phyloP scores from a whole-genome alignment of 2,888 invertebrate species.

The Nineta flava region DNA sequence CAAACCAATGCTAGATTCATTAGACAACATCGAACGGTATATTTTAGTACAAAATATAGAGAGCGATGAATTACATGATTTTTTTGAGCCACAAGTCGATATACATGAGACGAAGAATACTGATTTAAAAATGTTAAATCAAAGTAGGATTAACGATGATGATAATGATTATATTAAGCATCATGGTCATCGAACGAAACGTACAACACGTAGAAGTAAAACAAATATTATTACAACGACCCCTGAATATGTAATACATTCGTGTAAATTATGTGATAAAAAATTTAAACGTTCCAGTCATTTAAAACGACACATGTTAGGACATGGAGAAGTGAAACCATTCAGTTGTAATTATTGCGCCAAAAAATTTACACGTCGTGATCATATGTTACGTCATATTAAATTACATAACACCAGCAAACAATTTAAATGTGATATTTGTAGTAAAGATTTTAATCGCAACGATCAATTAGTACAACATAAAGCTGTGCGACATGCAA shows the following conservation, averaged over 20 bases:
- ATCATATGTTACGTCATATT: conserved; percentile 25
- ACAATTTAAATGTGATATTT: conserved; percentile 30
- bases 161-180: background rate
- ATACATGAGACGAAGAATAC: background rate
- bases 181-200: background rate
- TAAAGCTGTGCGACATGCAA: conserved; percentile 27
- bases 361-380: conserved; percentile 25
- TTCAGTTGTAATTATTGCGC: conserved; percentile 27
- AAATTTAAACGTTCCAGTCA: conserved; percentile 30
- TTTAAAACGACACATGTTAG: conserved; percentile 29
- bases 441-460: conserved; percentile 31
- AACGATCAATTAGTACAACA: conserved; percentile 33
- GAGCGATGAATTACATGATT: background rate
- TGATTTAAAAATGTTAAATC: background rate
- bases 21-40: conserved; percentile 5
- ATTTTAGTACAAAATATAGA: conserved; percentile 6
- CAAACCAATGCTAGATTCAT: conserved; percentile 4
- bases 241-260: background rate
- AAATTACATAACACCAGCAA: conserved; percentile 20
- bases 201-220: background rate
- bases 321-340: conserved; percentile 27
- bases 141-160: background rate
- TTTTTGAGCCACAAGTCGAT: conserved; percentile 2
- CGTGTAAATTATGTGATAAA: conserved; percentile 29
- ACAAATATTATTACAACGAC: background rate